Evolutionary conservation across 2,113 vertebrate species (phyloP).

Genomic region (Chamaea fasciata): DNA sequence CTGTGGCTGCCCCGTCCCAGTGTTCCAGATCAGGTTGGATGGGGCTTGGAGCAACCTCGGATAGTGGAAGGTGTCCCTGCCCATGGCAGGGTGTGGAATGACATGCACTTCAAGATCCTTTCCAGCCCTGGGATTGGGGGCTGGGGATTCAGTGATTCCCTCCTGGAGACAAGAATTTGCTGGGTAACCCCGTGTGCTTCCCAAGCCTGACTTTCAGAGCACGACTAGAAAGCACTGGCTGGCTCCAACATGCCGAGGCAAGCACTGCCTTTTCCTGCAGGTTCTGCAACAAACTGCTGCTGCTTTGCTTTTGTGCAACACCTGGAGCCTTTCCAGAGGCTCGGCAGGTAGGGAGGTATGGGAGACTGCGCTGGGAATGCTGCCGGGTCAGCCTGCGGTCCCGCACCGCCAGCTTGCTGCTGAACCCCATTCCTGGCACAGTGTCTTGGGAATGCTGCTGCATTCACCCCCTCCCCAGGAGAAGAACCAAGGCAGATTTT

Average conservation of each 20-base stretch:
- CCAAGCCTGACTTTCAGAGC: not conserved
- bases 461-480: not conserved
- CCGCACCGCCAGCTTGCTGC: rapidly evolving
- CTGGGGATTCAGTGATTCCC: not conserved
- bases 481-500: not conserved
- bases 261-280: not conserved
- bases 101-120: rapidly evolving
- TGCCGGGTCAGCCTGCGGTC: rapidly evolving
- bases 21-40: rapidly evolving
- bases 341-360: not conserved
- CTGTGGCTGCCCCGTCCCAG: not conserved
- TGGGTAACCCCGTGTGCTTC: not conserved
- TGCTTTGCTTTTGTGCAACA: constrained; percentile 13
- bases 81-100: rapidly evolving
- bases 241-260: not conserved
- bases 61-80: too few relatives aligned
- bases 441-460: rapidly evolving
- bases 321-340: constrained; percentile 5
- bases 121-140: too few relatives aligned
- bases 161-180: not conserved
- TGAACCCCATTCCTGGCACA: not conserved
- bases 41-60: not conserved
- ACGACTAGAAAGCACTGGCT: not conserved
- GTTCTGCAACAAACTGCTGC: not conserved
- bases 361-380: rapidly evolving